phyloP scores from a whole-genome alignment of 2,888 invertebrate genomes.

The Myathropa florea region DNA sequence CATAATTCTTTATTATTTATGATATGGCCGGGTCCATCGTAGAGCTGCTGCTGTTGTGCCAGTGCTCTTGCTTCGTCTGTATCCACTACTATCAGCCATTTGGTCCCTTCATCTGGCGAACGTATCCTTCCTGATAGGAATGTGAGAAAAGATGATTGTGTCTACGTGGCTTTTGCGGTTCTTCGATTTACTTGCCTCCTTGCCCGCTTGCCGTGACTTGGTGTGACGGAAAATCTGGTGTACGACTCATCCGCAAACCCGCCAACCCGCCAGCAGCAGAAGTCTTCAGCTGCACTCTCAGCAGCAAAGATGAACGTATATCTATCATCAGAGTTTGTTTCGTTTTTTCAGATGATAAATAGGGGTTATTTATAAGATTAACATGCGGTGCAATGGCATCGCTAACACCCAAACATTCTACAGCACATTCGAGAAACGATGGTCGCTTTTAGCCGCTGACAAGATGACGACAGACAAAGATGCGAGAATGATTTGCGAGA shows the following conservation, averaged over 20 bases:
- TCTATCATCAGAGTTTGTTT: slow-evolving; percentile 17
- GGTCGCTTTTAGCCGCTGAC: slow-evolving; percentile 36
- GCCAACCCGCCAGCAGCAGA: neutral
- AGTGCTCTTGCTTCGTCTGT: neutral
- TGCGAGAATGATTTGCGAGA: slow-evolving; percentile 43
- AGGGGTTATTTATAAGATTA: slow-evolving; percentile 52
- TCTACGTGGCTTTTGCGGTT: slow-evolving; percentile 27
- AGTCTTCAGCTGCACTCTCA: slow-evolving; percentile 17
- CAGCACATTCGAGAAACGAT: neutral
- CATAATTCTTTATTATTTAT: slow-evolving; percentile 58
- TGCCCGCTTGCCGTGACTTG: neutral
- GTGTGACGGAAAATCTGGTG: slow-evolving; percentile 1
- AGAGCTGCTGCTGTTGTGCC: neutral
- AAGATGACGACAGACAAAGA: slow-evolving; percentile 46
- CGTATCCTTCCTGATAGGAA: slow-evolving; percentile 24
- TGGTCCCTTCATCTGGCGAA: slow-evolving; percentile 29
- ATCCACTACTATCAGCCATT: slow-evolving; percentile 15
- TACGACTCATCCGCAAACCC: no score
- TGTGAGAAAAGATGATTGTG: slow-evolving; percentile 17
- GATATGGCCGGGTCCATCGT: slow-evolving; percentile 22
- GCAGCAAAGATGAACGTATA: slow-evolving; percentile 1
- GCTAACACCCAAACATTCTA: neutral
- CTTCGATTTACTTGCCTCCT: slow-evolving; percentile 8
- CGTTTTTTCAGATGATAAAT: slow-evolving; percentile 32
- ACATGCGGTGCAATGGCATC: slow-evolving; percentile 31